A percentile compares a stretch with the other conserved stretches of the same genome.
Evolutionary conservation across 2,113 vertebrate genomes (phyloP).

Genomic region (Cacatua alba): DNA sequence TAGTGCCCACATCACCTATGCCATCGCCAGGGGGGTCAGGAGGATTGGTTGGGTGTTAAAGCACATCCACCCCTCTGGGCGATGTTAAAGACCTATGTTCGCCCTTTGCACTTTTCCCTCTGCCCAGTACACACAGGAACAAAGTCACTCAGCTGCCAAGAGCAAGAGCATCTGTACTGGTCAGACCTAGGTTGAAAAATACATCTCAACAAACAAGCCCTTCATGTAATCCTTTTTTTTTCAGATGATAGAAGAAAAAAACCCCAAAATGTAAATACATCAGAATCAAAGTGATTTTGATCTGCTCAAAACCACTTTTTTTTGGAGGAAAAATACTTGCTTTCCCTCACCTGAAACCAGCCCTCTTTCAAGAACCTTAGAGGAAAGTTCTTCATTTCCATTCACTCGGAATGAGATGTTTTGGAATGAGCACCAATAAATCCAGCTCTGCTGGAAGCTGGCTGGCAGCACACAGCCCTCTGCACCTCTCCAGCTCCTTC

Average conservation of each 20-base stretch:
- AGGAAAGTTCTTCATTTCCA: not conserved
- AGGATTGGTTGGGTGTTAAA: not conserved
- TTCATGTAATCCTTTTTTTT: not conserved
- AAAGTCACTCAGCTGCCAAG: constrained; percentile 20
- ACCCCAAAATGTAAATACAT: not conserved
- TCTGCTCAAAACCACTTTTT: not conserved
- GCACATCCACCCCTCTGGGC: not conserved
- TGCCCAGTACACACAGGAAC: not conserved
- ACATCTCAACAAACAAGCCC: not conserved
- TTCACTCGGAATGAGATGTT: not conserved
- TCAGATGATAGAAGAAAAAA: not conserved
- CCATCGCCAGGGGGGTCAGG: not conserved
- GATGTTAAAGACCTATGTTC: not conserved
- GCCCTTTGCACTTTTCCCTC: not conserved
- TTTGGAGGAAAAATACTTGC: not conserved
- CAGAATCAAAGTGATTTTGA: constrained; percentile 1
- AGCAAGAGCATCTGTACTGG: not conserved
- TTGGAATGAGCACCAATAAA: not conserved
- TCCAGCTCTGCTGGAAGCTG: not conserved
- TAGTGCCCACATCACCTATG: constrained; percentile 33
- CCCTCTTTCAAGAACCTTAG: not conserved
- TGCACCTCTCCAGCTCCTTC: constrained; percentile 2
- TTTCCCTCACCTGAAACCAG: not conserved
- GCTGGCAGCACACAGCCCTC: not conserved
- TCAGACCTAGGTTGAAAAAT: constrained; percentile 2